Evolutionary conservation across 1,140 invertebrate genomes (phyloP).

Genomic region (Lanistes nyassanus): DNA sequence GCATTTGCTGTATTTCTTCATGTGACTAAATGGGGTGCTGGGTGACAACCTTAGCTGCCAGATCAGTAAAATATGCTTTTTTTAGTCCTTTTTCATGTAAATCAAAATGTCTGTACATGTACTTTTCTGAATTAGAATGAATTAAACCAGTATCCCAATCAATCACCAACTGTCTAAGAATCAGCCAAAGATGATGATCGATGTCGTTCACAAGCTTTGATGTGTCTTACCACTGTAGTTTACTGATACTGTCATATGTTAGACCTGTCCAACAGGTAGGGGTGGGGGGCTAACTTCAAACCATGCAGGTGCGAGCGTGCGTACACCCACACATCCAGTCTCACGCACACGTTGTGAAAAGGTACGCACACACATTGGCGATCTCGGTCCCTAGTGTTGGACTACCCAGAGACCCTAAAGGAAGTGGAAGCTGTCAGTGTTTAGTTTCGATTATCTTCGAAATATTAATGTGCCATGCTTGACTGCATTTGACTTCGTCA

Average conservation of each 20-base stretch:
- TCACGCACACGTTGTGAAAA: not conserved
- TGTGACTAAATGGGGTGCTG: no score
- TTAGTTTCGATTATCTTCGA: not conserved
- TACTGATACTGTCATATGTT: not conserved
- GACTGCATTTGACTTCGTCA: not conserved
- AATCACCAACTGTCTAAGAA: not conserved
- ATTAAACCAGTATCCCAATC: conserved; percentile 28
- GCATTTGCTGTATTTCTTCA: no score
- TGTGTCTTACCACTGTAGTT: not conserved
- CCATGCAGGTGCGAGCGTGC: not conserved
- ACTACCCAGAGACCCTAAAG: not conserved
- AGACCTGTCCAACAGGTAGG: not conserved
- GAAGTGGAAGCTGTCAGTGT: not conserved
- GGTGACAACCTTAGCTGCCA: no score
- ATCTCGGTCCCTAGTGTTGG: not conserved
- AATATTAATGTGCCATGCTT: not conserved
- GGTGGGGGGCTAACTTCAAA: not conserved
- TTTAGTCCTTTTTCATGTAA: no score
- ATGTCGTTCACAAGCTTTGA: not conserved
- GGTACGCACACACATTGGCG: not conserved
- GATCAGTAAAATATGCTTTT: no score
- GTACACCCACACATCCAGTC: not conserved
- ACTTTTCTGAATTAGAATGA: no score
- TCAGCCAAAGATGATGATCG: not conserved
- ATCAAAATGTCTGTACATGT: no score